Percentiles rank a stretch among this genome's conserved stretches.
phyloP scores from a whole-genome alignment of 2,113 vertebrate species.

The Himantopus leucocephalus region DNA sequence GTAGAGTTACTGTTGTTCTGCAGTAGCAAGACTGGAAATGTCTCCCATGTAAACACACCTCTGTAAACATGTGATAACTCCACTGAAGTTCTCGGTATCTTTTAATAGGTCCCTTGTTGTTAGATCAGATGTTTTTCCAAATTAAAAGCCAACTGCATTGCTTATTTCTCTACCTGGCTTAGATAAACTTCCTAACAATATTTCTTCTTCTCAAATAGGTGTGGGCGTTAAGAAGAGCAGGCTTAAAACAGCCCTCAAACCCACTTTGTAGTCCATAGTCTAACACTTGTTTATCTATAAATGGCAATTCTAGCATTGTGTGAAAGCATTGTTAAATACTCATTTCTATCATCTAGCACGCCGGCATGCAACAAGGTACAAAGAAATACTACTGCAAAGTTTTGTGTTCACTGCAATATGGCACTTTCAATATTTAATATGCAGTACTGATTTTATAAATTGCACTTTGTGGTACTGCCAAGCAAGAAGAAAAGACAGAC shows the following conservation, averaged over 20 bases:
- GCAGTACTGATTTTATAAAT: conserved; percentile 28
- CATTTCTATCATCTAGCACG: neutral
- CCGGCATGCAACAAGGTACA: conserved; percentile 28
- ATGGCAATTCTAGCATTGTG: neutral
- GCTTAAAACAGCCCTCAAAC: conserved; percentile 31
- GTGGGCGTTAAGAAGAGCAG: neutral
- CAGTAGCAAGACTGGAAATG: neutral
- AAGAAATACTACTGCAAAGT: conserved; percentile 42
- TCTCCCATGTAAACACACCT: neutral
- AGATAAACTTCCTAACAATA: neutral
- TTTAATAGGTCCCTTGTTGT: neutral
- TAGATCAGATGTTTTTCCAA: neutral
- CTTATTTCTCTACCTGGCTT: neutral
- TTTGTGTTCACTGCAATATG: conserved; percentile 28
- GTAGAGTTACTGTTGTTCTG: neutral
- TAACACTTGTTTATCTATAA: conserved; percentile 3
- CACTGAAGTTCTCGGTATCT: neutral
- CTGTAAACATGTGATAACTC: neutral
- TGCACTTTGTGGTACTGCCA: conserved; percentile 34
- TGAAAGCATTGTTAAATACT: conserved; percentile 27
- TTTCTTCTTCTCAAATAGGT: neutral
- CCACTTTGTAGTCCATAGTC: neutral
- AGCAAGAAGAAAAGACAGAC: conserved; percentile 33
- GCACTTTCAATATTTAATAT: conserved; percentile 12
- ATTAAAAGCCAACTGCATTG: neutral